Conservation (phyloP, 2,888 invertebrate genomes). For the Oeneis ivallda region DNA sequence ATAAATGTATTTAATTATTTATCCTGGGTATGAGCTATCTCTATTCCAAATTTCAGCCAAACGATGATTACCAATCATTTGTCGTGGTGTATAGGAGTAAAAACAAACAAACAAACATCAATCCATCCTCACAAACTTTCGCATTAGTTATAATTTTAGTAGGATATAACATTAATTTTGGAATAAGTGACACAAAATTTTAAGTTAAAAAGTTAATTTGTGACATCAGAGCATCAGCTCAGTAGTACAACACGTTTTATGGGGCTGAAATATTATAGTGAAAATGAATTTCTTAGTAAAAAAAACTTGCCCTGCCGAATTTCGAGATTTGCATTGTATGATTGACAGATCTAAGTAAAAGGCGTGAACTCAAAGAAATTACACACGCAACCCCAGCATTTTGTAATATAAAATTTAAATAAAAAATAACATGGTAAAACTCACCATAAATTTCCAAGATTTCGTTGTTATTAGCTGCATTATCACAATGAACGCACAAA, state of each 20-base stretch:
- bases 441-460: constrained; percentile 75
- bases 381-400: background rate
- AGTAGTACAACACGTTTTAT: background rate
- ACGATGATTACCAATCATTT: too few species aligned
- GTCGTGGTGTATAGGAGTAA: too few species aligned
- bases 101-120: too few species aligned
- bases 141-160: too few species aligned
- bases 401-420: background rate
- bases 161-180: background rate
- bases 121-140: too few species aligned
- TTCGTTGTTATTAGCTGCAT: constrained; percentile 77
- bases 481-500: constrained; percentile 81
- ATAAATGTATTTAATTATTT: too few species aligned
- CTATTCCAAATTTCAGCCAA: too few species aligned
- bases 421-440: constrained; percentile 43
- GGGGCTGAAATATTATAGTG: background rate
- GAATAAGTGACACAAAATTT: background rate
- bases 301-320: background rate
- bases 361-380: constrained; percentile 28
- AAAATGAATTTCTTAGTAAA: background rate
- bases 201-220: background rate
- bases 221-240: background rate
- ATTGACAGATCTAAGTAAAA: constrained; percentile 32
- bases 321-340: constrained; percentile 24
- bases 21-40: too few species aligned